These are phyloP conservation scores for Portevinia maculata DNA, from an alignment of 2,888 invertebrate species.

Conservation along the genomic window DNA sequence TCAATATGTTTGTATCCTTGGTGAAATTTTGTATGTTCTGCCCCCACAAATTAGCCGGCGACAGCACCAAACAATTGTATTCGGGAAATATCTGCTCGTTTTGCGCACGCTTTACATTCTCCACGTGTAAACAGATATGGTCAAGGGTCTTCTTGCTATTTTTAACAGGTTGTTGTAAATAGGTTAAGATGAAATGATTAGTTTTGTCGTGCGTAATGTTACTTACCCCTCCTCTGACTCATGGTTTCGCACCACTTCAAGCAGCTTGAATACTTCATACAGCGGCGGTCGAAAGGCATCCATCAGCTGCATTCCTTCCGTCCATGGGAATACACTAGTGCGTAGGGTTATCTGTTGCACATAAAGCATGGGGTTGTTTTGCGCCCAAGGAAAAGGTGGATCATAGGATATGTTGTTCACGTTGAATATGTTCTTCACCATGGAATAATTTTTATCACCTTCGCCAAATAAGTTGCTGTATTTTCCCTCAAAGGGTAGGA, in stretches of 20 bases:
- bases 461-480: constrained; percentile 78
- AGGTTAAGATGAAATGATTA: constrained; percentile 26
- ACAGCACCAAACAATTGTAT: constrained; percentile 94
- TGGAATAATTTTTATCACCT: constrained; percentile 76
- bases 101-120: constrained; percentile 87
- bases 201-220: background rate
- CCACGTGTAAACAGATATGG: constrained; percentile 93
- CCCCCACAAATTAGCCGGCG: constrained; percentile 97
- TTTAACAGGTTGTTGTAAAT: constrained; percentile 79
- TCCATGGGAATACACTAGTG: constrained; percentile 94
- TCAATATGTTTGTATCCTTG: constrained; percentile 90
- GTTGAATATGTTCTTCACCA: constrained; percentile 77
- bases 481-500: constrained; percentile 84
- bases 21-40: constrained; percentile 91
- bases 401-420: constrained; percentile 76
- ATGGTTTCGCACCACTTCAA: constrained; percentile 93
- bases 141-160: constrained; percentile 88
- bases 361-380: constrained; percentile 86
- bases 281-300: constrained; percentile 97
- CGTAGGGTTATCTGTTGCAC: constrained; percentile 90
- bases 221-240: constrained; percentile 81
- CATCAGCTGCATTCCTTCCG: constrained; percentile 89
- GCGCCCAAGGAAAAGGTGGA: constrained; percentile 85
- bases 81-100: constrained; percentile 91
- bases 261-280: constrained; percentile 93